phyloP scores from a whole-genome alignment of 92 coral and sea anemone genomes.

The Siderastrea siderea region DNA sequence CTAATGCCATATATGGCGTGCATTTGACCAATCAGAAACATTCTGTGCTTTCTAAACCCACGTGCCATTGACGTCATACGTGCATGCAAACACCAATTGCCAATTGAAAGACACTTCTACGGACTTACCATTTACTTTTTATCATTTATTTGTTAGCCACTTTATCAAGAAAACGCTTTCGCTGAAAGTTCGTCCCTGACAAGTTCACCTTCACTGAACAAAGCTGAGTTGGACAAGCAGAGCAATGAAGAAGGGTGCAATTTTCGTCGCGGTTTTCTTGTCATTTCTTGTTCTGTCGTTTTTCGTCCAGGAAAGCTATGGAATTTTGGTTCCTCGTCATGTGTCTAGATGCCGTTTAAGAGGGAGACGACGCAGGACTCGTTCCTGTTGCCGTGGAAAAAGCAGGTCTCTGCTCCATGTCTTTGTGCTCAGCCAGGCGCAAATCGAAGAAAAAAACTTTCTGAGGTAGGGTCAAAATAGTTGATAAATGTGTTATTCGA shows the following conservation, averaged over 20 bases:
- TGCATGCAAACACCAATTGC: not conserved
- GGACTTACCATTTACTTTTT: too few relatives aligned
- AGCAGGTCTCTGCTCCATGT: not conserved
- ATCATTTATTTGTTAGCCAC: too few relatives aligned
- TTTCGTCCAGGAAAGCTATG: slow-evolving; percentile 27
- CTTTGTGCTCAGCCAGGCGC: not conserved
- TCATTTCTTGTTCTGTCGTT: not conserved
- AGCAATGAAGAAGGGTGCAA: not conserved
- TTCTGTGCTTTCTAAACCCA: not conserved
- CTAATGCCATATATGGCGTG: not conserved
- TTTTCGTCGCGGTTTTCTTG: not conserved
- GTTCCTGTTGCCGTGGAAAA: not conserved
- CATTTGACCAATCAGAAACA: slow-evolving; percentile 2
- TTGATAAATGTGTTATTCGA: not conserved
- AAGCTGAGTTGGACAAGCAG: not conserved
- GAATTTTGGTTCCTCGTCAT: slow-evolving; percentile 22
- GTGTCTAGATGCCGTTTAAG: not conserved
- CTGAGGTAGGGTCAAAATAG: not conserved
- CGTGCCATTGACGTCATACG: not conserved
- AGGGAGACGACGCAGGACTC: not conserved
- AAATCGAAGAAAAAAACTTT: not conserved
- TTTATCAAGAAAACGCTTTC: not conserved
- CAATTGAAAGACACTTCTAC: not conserved
- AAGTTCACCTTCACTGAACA: not conserved
- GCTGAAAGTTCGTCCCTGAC: not conserved